Conservation (phyloP, 2,113 vertebrate genomes). For the Pelecanoides urinatrix region DNA sequence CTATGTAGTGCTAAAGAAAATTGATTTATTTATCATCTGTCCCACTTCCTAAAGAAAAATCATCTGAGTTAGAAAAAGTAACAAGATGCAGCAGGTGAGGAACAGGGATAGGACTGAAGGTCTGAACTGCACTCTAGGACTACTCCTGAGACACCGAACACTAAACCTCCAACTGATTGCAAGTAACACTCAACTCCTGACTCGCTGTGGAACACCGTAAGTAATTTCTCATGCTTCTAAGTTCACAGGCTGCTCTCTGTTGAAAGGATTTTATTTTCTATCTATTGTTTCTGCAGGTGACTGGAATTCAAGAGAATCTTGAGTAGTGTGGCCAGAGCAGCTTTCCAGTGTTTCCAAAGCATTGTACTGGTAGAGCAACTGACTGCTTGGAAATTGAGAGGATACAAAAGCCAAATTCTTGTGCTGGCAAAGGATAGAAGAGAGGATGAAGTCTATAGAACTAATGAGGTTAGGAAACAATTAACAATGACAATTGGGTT, state of each 20-base stretch:
- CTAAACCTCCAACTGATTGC: not conserved
- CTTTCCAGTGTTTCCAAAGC: not conserved
- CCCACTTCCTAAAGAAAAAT: not conserved
- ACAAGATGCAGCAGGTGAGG: not conserved
- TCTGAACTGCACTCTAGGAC: not conserved
- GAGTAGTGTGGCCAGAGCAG: not conserved
- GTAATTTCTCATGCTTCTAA: not conserved
- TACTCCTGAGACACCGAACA: not conserved
- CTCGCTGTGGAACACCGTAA: not conserved
- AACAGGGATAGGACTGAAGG: not conserved
- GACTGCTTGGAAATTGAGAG: not conserved
- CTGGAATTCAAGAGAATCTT: not conserved
- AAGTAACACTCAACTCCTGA: not conserved
- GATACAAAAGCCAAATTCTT: not conserved
- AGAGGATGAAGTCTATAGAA: not conserved
- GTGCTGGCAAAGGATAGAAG: not conserved
- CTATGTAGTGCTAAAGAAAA: not conserved
- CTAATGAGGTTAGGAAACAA: not conserved
- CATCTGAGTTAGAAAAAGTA: not conserved
- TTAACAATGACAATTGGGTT: accelerated
- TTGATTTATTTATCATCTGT: not conserved
- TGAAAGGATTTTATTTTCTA: not conserved
- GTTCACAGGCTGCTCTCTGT: not conserved
- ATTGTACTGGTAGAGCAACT: not conserved
- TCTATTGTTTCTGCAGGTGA: not conserved